These are phyloP conservation scores for Forbesichthys agassizii DNA, from an alignment of 2,113 vertebrate genomes.

Conservation along the genomic window DNA sequence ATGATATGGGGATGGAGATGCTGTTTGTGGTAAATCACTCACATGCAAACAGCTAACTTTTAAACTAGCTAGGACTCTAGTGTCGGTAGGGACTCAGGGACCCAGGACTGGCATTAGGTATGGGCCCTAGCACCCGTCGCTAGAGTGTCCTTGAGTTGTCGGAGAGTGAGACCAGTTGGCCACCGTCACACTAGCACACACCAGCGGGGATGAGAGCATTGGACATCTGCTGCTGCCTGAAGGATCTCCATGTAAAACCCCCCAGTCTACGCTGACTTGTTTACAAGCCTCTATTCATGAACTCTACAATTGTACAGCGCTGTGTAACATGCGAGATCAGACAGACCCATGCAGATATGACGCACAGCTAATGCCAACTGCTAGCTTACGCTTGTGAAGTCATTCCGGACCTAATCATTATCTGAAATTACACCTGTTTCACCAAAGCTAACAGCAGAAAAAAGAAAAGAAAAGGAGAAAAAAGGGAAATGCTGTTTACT, in stretches of 20 bases:
- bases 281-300: conserved; percentile 64
- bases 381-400: background rate
- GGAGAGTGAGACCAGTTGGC: too few relatives aligned
- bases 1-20: conserved; percentile 61
- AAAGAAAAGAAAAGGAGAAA: background rate
- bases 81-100: too few relatives aligned
- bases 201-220: conserved; percentile 24
- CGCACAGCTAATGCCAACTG: background rate
- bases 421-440: background rate
- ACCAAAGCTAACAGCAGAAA: conserved; percentile 5
- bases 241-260: conserved; percentile 49
- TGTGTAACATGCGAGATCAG: conserved; percentile 45
- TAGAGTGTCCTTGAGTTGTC: too few relatives aligned
- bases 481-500: background rate
- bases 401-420: conserved; percentile 5
- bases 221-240: conserved; percentile 57
- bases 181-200: background rate
- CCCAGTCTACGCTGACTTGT: conserved; percentile 61
- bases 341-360: conserved; percentile 31
- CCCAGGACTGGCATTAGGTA: too few relatives aligned
- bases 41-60: conserved; percentile 35
- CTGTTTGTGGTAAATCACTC: conserved; percentile 31
- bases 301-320: conserved; percentile 57
- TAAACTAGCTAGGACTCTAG: background rate
- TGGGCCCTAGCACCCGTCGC: too few relatives aligned